A percentile compares a stretch with the other conserved stretches of the same genome.
These are phyloP conservation scores for Trissolcus brochymenae DNA, from an alignment of 2,888 invertebrate species.

Conservation along the genomic window DNA sequence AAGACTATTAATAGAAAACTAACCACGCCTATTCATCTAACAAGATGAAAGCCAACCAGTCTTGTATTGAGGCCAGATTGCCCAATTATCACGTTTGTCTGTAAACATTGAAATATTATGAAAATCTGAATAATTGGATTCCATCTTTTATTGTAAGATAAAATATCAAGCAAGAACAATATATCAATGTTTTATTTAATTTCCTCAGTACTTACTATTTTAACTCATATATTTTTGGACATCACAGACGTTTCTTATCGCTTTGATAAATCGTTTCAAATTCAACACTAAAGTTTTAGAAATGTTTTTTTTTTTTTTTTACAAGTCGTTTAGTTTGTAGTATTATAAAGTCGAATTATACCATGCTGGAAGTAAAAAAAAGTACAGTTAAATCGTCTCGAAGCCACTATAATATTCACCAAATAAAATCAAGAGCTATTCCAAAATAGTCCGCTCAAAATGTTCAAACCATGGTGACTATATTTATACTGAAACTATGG, in stretches of 20 bases:
- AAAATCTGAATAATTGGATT: background rate
- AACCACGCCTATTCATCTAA: constrained; percentile 67
- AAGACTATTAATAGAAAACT: constrained; percentile 66
- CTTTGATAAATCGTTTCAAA: too few relatives aligned
- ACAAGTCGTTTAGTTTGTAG: background rate
- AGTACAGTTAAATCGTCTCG: background rate
- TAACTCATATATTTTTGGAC: too few relatives aligned
- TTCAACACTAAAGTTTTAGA: background rate
- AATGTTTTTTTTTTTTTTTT: background rate
- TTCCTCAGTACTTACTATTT: too few relatives aligned
- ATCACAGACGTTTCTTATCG: too few relatives aligned
- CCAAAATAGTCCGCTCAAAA: constrained; percentile 9
- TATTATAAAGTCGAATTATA: background rate
- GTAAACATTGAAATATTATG: constrained; percentile 35
- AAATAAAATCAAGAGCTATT: background rate
- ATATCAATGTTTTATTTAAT: too few relatives aligned
- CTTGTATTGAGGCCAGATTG: constrained; percentile 59
- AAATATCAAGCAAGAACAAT: too few relatives aligned
- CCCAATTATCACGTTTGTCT: constrained; percentile 56
- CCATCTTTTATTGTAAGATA: too few relatives aligned
- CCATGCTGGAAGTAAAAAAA: background rate
- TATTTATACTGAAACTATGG: constrained; percentile 22
- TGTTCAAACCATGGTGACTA: constrained; percentile 4
- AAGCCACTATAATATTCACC: background rate
- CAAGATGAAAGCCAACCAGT: constrained; percentile 65